Evolutionary conservation across 2,888 invertebrate species (phyloP), one percentile per base, ranked within the genome.

Genomic region (Pedicia rivosa): DNA sequence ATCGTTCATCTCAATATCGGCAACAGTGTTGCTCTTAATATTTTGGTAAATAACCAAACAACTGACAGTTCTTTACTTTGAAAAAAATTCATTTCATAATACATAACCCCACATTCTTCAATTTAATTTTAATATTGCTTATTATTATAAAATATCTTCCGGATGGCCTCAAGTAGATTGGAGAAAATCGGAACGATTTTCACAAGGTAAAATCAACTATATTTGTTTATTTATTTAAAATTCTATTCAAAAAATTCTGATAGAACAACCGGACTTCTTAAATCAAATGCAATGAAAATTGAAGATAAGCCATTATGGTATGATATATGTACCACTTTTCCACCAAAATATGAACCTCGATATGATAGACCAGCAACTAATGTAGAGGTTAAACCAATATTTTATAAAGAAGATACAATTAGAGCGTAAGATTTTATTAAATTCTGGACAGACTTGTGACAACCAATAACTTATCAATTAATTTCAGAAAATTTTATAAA

Each of bases 221-320:
- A 25, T 30, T 31, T 16, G 16, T 17, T 17, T 24, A 3, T 14
- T 36, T 14, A 15, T 7, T 3, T 17, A 25, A 22, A 31, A 9
- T 24, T 26, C 5, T 6, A 35, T 10, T 16, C 6, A n/a, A 13
- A 32, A 22, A 55, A 62, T 49, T 56, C 57, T n/a, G n/a, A n/a
- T n/a, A 51, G 91, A 55, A 67, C 79, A 3, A 70, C 73, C 46
- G 87, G 90, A 5, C 64, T 97, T 24, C 55, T 95, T 10, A 70
- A 74, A 40, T 70, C 81, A 15, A 82, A 83, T 33, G 90, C 82
- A 4, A 64, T 92, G 57, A 78, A 73, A 52, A 65, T 73, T 39
- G 77, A 80, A 46, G 88, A 94, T 49, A 70, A 80, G 44, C 97
- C 97, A 1, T 41, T 95, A 8, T 97, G 97, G 97, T 90, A 80